phyloP scores from a whole-genome alignment of 2,113 vertebrate species.

The Sigmodon hispidus region DNA sequence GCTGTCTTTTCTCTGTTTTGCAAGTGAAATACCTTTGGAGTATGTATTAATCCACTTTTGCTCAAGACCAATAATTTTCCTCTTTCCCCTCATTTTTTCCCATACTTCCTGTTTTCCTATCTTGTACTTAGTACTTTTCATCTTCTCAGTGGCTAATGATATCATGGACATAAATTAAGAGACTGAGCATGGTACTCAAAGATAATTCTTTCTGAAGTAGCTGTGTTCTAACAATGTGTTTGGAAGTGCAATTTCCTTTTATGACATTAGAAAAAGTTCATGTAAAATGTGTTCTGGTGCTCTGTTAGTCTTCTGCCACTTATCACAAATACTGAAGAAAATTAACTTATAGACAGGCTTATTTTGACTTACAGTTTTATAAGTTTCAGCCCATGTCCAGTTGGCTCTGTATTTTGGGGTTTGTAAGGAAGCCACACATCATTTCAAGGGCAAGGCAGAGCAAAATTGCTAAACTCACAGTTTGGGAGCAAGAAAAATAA shows the following conservation, averaged over 20 bases:
- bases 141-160: conserved; percentile 30
- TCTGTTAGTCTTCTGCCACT: not conserved
- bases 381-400: not conserved
- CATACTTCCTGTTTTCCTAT: not conserved
- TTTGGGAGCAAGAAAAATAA: not conserved
- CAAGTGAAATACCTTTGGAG: conserved; percentile 4
- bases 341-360: not conserved
- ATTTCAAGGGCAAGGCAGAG: not conserved
- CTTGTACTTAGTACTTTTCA: not conserved
- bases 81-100: not conserved
- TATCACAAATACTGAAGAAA: not conserved
- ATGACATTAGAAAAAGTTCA: not conserved
- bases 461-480: not conserved
- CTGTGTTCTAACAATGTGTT: conserved; percentile 9
- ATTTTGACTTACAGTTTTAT: not conserved
- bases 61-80: not conserved
- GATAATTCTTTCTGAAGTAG: conserved; percentile 19
- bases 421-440: not conserved
- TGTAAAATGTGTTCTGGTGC: not conserved
- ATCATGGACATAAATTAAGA: conserved; percentile 26
- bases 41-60: not conserved
- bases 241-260: not conserved
- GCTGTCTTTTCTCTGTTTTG: not conserved
- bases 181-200: not conserved
- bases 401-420: not conserved